Base-by-base conservation (phyloP, 2,888 invertebrate genomes). In the Pseudanteris insignis region DNA sequence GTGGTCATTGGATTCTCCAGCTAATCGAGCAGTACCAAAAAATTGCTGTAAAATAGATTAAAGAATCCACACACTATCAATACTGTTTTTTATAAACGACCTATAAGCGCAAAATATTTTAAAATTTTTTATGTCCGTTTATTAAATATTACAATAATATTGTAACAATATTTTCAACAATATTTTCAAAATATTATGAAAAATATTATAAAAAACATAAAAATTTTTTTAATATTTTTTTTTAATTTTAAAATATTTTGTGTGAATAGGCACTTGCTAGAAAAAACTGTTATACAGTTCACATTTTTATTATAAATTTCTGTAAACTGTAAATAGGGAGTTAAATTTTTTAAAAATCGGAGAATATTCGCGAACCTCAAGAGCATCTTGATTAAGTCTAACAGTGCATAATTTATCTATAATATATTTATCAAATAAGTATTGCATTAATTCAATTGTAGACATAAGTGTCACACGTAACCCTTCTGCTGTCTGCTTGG, bases 1-100 rank as follows among this genome's bases (percentile, higher is more conserved):
- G 12, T 43, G 32, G n/a, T 46, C 46, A 6, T 33, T 46, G 3
- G 24, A 29, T 12, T 33, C 43, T 30, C 33, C 43, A 25, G 43
- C 43, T 44, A 25, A 32, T 25, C 43, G 28, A 11, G 18, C 13
- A 1, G 43, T 44, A 10, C 43, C 43, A 10, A 44, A 44, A 33
- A 44, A 44, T 10, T 30, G 28, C 43, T 41, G 38, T 32, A n/a
- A 6, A 26, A 26, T n/a, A n/a, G n/a, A n/a, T n/a, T n/a, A n/a
- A n/a, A n/a, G n/a, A n/a, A n/a, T n/a, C n/a, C n/a, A n/a, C n/a
- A n/a, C n/a, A n/a, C n/a, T n/a, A n/a, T n/a, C n/a, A n/a, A n/a
- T n/a, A n/a, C n/a, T n/a, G n/a, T n/a, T n/a, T n/a, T n/a, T n/a
- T n/a, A n/a, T n/a, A n/a, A n/a, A n/a, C n/a, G n/a, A n/a, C n/a